phyloP scores from a whole-genome alignment of 1,140 invertebrate genomes.

The Chymomyza costata region DNA sequence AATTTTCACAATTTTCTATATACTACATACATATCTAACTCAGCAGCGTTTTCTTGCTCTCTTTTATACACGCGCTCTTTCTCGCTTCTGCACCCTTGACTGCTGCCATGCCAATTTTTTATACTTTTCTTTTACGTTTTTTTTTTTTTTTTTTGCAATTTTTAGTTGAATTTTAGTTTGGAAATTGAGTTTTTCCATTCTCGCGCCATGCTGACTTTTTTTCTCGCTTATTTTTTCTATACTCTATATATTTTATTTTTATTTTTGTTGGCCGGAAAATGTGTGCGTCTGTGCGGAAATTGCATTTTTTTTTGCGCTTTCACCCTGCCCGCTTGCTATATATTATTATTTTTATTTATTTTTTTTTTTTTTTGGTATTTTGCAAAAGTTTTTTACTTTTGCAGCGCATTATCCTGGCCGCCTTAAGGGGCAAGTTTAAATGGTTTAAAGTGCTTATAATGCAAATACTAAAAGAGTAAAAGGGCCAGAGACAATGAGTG shows the following conservation, averaged over 20 bases:
- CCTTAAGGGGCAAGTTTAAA: slow-evolving; percentile 54
- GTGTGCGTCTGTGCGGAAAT: slow-evolving; percentile 74
- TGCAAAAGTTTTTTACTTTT: slow-evolving; percentile 18
- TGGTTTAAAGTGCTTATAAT: slow-evolving; percentile 64
- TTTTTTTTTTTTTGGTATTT: slow-evolving; percentile 10
- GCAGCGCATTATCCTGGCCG: slow-evolving; percentile 32
- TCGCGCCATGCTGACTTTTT: slow-evolving; percentile 13
- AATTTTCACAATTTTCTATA: slow-evolving; percentile 60
- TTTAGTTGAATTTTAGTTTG: slow-evolving; percentile 47
- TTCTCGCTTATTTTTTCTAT: slow-evolving; percentile 8
- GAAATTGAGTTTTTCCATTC: slow-evolving; percentile 52
- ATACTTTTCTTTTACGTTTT: slow-evolving; percentile 7
- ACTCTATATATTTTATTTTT: slow-evolving; percentile 18
- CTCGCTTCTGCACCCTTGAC: not conserved
- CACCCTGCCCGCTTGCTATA: slow-evolving; percentile 1
- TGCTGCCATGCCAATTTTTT: slow-evolving; percentile 6
- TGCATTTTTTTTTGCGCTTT: slow-evolving; percentile 50
- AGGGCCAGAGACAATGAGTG: slow-evolving; percentile 7
- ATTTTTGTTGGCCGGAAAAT: slow-evolving; percentile 64
- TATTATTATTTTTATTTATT: not conserved
- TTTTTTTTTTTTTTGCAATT: slow-evolving; percentile 17
- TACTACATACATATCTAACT: too few species aligned
- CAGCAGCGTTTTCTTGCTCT: not conserved
- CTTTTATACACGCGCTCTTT: not conserved
- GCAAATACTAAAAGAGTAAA: slow-evolving; percentile 54